phyloP scores from a whole-genome alignment of 2,888 invertebrate species.

The Dolichopus griseipennis region DNA sequence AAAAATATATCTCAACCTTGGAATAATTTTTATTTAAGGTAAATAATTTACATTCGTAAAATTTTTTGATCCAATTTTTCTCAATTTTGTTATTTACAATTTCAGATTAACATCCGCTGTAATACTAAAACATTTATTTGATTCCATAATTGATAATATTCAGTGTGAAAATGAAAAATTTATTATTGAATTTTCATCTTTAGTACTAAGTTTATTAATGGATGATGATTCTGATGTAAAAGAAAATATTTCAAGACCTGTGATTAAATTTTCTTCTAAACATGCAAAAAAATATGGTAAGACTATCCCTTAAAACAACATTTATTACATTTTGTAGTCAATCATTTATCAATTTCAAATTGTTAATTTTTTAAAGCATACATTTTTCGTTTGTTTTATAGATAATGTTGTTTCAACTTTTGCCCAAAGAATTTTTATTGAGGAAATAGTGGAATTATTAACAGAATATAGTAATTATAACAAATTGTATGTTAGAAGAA shows the following conservation, averaged over 20 bases:
- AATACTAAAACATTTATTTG: slow-evolving; percentile 28
- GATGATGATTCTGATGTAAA: slow-evolving; percentile 36
- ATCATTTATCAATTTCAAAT: no score
- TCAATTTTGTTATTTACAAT: neutral
- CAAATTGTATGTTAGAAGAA: neutral
- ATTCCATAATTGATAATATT: slow-evolving; percentile 24
- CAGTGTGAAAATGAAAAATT: slow-evolving; percentile 26
- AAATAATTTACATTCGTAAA: neutral
- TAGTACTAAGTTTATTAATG: slow-evolving; percentile 33
- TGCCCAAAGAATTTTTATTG: slow-evolving; percentile 30
- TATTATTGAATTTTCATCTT: slow-evolving; percentile 28
- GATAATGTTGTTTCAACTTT: slow-evolving; percentile 28
- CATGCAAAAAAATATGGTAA: slow-evolving; percentile 5
- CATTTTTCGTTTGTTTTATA: no score
- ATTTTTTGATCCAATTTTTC: neutral
- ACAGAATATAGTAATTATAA: neutral
- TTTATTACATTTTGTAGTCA: no score
- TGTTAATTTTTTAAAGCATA: no score
- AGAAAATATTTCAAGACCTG: slow-evolving; percentile 29
- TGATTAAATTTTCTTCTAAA: slow-evolving; percentile 23
- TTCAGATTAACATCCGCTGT: slow-evolving; percentile 29
- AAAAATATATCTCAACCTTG: slow-evolving; percentile 15
- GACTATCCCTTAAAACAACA: no score
- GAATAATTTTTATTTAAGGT: slow-evolving; percentile 17
- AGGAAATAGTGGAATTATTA: slow-evolving; percentile 7